phyloP scores from a whole-genome alignment of 2,888 invertebrate genomes.

The Agriopis aurantiaria region DNA sequence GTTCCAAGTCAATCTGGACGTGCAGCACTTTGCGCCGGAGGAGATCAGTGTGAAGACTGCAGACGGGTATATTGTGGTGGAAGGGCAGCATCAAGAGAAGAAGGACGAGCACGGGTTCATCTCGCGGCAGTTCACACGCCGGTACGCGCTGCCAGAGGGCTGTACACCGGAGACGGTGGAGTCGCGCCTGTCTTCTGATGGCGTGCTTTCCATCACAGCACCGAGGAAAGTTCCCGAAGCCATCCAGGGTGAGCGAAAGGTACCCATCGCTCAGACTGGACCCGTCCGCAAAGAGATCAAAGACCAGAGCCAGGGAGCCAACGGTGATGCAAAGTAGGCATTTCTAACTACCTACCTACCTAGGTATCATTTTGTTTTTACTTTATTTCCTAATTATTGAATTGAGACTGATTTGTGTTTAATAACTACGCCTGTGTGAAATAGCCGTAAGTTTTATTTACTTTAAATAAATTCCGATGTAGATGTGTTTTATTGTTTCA shows the following conservation, averaged over 20 bases:
- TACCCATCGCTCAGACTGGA: slow-evolving; percentile 88
- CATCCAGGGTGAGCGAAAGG: slow-evolving; percentile 78
- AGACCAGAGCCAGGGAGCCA: slow-evolving; percentile 72
- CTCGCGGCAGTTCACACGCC: slow-evolving; percentile 91
- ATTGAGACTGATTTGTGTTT: slow-evolving; percentile 22
- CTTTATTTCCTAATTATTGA: too few relatives aligned
- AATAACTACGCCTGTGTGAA: background rate
- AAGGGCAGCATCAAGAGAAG: slow-evolving; percentile 93
- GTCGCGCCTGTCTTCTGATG: slow-evolving; percentile 91
- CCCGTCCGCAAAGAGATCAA: slow-evolving; percentile 85
- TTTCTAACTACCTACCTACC: background rate
- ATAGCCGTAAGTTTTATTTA: slow-evolving; percentile 11
- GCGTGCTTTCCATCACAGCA: slow-evolving; percentile 90
- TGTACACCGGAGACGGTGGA: slow-evolving; percentile 89
- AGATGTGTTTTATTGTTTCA: background rate
- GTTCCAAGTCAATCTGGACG: slow-evolving; percentile 89
- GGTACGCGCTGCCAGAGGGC: slow-evolving; percentile 91
- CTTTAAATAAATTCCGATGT: background rate
- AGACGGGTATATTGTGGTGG: slow-evolving; percentile 89
- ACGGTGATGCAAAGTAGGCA: background rate
- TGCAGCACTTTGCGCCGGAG: slow-evolving; percentile 91
- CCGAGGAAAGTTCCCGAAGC: slow-evolving; percentile 77
- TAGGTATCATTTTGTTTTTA: background rate
- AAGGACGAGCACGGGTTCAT: slow-evolving; percentile 91
- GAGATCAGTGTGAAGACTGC: slow-evolving; percentile 92